A percentile compares a stretch with the other conserved stretches of the same genome.
Conservation (phyloP, 1,140 invertebrate genomes). For the Gerris buenoi region DNA sequence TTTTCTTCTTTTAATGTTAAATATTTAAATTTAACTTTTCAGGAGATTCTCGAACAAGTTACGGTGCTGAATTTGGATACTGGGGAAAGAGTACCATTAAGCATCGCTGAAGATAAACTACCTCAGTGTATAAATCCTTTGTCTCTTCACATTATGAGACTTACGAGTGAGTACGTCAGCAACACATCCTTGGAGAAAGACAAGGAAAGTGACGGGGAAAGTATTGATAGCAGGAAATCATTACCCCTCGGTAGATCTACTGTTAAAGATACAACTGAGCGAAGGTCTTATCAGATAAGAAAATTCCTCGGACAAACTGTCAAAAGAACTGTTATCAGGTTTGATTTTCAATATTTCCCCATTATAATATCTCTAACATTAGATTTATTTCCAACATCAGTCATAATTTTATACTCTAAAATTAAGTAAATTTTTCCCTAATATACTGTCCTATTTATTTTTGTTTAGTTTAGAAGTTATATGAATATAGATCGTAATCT, state of each 20-base stretch:
- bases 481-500: too few species aligned
- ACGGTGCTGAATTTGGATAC: conserved; percentile 88
- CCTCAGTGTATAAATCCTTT: conserved; percentile 75
- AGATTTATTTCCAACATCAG: too few species aligned
- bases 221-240: conserved; percentile 57
- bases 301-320: conserved; percentile 72
- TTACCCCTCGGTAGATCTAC: conserved; percentile 36
- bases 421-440: too few species aligned
- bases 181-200: conserved; percentile 55
- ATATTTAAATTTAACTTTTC: too few species aligned
- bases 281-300: conserved; percentile 53
- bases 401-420: too few species aligned
- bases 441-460: too few species aligned
- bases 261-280: conserved; percentile 30
- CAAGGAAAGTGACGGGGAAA: conserved; percentile 70
- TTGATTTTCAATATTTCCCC: too few species aligned
- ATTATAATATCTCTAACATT: too few species aligned
- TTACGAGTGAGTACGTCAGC: conserved; percentile 77
- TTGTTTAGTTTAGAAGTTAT: too few species aligned
- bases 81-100: conserved; percentile 72
- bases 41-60: conserved; percentile 82
- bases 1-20: too few species aligned
- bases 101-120: conserved; percentile 75
- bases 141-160: conserved; percentile 83
- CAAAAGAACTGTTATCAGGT: conserved; percentile 67